phyloP scores from a whole-genome alignment of 2,888 invertebrate genomes.

The Dugesia japonica region DNA sequence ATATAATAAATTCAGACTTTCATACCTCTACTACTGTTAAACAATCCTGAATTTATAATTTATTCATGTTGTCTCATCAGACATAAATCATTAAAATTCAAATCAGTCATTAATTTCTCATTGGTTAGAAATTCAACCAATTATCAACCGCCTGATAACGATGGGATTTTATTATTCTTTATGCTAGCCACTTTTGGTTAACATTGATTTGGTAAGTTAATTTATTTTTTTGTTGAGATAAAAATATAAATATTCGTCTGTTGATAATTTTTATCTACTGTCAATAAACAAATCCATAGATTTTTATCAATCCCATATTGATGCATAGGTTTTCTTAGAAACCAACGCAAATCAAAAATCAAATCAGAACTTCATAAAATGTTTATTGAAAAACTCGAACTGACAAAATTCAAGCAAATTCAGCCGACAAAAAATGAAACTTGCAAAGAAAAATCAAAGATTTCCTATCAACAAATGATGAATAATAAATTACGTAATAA shows the following conservation, averaged over 20 bases:
- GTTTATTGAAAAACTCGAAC: conserved; percentile 9
- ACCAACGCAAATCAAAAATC: too few relatives aligned
- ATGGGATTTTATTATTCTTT: conserved; percentile 3
- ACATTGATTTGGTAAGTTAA: neutral
- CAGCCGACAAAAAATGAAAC: neutral
- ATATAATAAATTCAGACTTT: neutral
- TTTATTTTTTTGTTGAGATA: neutral
- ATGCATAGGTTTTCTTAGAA: too few relatives aligned
- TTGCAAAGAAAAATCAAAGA: neutral
- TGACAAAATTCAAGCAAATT: neutral
- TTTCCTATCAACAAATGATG: neutral
- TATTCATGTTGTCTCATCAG: conserved; percentile 20
- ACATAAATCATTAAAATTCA: conserved; percentile 20
- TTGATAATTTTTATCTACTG: too few relatives aligned
- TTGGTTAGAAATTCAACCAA: neutral
- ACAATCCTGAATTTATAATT: conserved; percentile 7
- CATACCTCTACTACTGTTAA: neutral
- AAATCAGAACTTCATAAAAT: neutral
- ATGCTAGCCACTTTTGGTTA: conserved; percentile 11
- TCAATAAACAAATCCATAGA: too few relatives aligned
- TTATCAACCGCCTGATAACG: neutral
- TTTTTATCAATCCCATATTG: too few relatives aligned
- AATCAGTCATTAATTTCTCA: neutral
- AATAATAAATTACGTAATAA: neutral
- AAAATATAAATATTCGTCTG: too few relatives aligned